Base-by-base conservation (phyloP, 2,113 vertebrate species). In the Thamnaconus septentrionalis region DNA sequence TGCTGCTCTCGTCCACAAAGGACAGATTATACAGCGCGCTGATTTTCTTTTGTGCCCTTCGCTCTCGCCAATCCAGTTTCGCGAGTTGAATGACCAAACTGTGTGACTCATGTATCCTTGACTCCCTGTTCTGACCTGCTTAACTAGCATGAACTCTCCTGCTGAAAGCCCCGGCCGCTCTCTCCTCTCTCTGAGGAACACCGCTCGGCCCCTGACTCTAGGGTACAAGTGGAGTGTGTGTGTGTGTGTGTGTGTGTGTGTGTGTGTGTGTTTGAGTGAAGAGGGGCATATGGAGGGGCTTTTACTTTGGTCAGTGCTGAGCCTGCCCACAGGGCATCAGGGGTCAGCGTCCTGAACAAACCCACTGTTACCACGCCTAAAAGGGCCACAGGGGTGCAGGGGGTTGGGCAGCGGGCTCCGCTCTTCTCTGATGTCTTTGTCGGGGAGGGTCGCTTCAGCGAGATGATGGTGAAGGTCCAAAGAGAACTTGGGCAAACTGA, bases 261-360 rank as follows among this genome's bases (percentile, higher is more conserved):
- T 83, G 74, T 70, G 82, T 72, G 86, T 73, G 66, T 84, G 74
- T 31, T 31, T 31, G 80, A 79, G 75, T 68, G 75, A 76, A 66
- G 84, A 66, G 58, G 71, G 88, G 80, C 91, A 91, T 90, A 91
- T 90, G 91, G 91, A 87, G 78, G 66, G 75, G 56, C 72, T 84
- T 81, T 81, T 66, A 75, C 87, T 89, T 80, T 88, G 89, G 87
- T 89, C 89, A 89, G 79, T 71, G 69, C 69, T 87, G 80, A 88
- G 88, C 83, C 81, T 80, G 86, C 84, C 91, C 85, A 77, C 59
- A 77, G 89, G 91, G 84, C 83, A 83, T 66, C 61, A 63, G 78
- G 80, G 89, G 86, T 90, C 85, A 88, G 31, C 52, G 66, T 73
- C 71, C 86, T 89, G 85, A 91, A 90, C 89, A 85, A 89, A 83